These are phyloP conservation scores for Coregonus suidteri DNA, from an alignment of 2,797 vertebrate genomes.

Conservation along the genomic window DNA sequence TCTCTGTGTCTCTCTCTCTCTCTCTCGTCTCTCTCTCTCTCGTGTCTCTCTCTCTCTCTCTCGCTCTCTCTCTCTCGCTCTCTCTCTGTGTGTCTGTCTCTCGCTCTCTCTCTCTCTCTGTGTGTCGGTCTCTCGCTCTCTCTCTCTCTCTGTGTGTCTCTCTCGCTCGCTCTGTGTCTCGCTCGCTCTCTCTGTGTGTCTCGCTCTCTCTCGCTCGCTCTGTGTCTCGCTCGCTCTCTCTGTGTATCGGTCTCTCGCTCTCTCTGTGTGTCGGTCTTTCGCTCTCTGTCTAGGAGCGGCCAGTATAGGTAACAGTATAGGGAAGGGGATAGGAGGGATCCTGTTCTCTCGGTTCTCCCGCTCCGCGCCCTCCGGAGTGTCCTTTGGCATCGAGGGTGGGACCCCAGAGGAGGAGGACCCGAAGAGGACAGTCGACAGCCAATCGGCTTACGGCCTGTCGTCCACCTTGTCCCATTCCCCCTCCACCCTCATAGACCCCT, in stretches of 20 bases:
- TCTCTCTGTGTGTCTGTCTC: too few relatives aligned
- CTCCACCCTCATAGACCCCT: conserved; percentile 78
- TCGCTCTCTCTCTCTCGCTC: too few relatives aligned
- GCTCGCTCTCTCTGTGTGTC: background rate
- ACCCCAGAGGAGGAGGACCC: conserved; percentile 83
- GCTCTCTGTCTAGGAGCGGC: conserved; percentile 82
- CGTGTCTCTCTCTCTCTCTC: too few relatives aligned
- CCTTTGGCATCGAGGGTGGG: conserved; percentile 75
- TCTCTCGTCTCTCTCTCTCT: too few relatives aligned
- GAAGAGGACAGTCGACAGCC: conserved; percentile 74
- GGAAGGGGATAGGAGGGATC: conserved; percentile 96
- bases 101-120: too few relatives aligned
- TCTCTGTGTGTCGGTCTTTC: background rate
- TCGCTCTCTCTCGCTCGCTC: too few relatives aligned
- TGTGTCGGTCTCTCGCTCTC: too few relatives aligned
- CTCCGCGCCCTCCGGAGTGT: conserved; percentile 79
- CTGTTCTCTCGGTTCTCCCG: conserved; percentile 93
- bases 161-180: too few relatives aligned
- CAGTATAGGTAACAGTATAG: conserved; percentile 94
- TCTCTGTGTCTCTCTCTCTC: background rate
- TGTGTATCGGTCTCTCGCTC: too few relatives aligned
- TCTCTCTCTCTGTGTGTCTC: too few relatives aligned
- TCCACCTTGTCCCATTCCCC: conserved; percentile 69
- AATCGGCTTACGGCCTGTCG: conserved; percentile 72
- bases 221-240: too few relatives aligned